Percentiles rank a stretch among this genome's conserved stretches.
Conservation (phyloP, 1,140 invertebrate genomes). For the Cydia pomonella region DNA sequence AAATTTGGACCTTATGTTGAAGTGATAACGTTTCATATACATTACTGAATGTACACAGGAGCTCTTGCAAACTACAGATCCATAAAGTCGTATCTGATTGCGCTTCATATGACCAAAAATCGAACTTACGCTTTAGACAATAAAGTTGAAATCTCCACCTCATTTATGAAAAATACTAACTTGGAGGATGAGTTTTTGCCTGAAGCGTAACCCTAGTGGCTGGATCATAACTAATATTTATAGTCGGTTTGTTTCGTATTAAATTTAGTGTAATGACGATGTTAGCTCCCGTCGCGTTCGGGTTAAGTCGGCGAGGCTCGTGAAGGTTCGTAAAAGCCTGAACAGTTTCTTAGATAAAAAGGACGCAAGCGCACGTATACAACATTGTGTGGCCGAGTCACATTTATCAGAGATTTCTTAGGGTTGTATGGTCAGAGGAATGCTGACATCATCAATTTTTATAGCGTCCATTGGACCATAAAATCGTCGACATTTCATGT, state of each 20-base stretch:
- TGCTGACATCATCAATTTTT: constrained; percentile 14
- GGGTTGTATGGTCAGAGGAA: constrained; percentile 6
- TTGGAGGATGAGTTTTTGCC: constrained; percentile 42
- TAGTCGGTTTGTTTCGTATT: constrained; percentile 59
- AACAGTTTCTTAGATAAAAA: neutral
- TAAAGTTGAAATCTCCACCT: neutral
- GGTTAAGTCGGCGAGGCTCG: constrained; percentile 36
- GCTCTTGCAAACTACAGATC: neutral
- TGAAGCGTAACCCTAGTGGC: constrained; percentile 62
- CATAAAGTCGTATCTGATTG: neutral
- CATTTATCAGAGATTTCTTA: constrained; percentile 35
- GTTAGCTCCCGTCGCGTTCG: constrained; percentile 37
- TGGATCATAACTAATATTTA: constrained; percentile 64
- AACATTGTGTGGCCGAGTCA: constrained; percentile 39
- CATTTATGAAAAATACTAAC: neutral
- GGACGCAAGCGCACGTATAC: neutral
- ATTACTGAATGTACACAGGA: neutral
- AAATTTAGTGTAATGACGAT: constrained; percentile 57
- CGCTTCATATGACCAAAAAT: neutral
- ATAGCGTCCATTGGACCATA: neutral
- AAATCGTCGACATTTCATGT: neutral
- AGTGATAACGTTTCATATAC: neutral
- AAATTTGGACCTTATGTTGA: neutral
- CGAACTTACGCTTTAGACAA: neutral
- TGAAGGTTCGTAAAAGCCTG: constrained; percentile 28